Conservation (phyloP, 30 jellyfish, hydroid and myxozoan genomes). For the Catostylus mosaicus region DNA sequence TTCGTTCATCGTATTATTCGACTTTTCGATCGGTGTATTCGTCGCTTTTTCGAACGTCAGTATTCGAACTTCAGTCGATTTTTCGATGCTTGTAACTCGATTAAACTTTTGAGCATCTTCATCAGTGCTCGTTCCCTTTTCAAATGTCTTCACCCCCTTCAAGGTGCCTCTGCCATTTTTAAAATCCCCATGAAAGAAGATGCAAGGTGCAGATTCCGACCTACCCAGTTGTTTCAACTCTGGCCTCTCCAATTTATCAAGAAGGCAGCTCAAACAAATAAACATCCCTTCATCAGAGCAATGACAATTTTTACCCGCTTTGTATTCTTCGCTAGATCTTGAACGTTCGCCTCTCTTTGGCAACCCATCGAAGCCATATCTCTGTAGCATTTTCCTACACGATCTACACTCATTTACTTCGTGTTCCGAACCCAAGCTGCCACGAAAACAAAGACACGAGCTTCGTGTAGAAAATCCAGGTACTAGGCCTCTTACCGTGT, state of each 20-base stretch:
- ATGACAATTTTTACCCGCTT: not conserved
- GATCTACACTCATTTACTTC: not conserved
- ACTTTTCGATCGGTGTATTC: not conserved
- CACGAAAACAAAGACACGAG: not conserved
- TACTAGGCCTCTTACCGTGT: not conserved
- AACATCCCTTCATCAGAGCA: conserved; percentile 26
- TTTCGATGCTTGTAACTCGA: not conserved
- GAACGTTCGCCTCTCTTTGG: not conserved
- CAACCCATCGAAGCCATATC: conserved; percentile 2
- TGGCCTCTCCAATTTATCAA: conserved; percentile 5
- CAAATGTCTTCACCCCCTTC: not conserved
- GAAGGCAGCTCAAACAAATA: conserved; percentile 26
- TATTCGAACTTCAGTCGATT: not conserved
- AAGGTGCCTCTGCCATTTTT: not conserved
- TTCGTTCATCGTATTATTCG: conserved; percentile 8
- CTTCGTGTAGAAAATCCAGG: not conserved
- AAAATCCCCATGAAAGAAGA: conserved; percentile 17
- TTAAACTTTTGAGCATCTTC: not conserved
- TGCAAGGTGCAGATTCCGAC: conserved; percentile 39
- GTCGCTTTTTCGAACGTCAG: conserved; percentile 12
- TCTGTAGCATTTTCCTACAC: not conserved
- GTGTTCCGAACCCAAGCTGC: not conserved
- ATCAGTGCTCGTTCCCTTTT: conserved; percentile 21
- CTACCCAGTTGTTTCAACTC: conserved; percentile 10
- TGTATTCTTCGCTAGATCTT: conserved; percentile 6